Conservation (phyloP, 2,888 invertebrate species). For the Fragum fragum region DNA sequence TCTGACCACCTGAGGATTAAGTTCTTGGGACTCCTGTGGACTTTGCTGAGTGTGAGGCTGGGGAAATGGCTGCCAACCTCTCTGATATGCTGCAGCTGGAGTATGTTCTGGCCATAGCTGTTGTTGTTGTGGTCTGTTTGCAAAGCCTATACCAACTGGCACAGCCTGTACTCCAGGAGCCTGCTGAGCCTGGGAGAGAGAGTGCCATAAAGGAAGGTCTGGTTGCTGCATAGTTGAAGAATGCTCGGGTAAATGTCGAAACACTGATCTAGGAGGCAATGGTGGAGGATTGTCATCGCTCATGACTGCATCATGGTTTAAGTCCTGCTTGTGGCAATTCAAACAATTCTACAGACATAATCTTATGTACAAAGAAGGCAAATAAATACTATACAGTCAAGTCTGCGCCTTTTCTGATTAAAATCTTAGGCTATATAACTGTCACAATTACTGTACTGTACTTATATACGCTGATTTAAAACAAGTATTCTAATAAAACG, state of each 20-base stretch:
- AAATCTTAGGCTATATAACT: no score
- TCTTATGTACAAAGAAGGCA: background rate
- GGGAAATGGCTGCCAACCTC: slow-evolving; percentile 64
- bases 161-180: slow-evolving; percentile 54
- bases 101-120: slow-evolving; percentile 50
- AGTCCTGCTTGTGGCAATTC: background rate
- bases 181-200: slow-evolving; percentile 52
- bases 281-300: slow-evolving; percentile 62
- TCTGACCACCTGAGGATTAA: slow-evolving; percentile 52
- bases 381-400: no score
- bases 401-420: no score
- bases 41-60: slow-evolving; percentile 63
- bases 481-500: no score
- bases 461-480: no score
- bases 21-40: slow-evolving; percentile 61
- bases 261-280: slow-evolving; percentile 50
- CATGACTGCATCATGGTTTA: slow-evolving; percentile 37
- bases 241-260: slow-evolving; percentile 58
- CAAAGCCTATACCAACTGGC: slow-evolving; percentile 58
- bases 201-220: slow-evolving; percentile 57
- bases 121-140: slow-evolving; percentile 49
- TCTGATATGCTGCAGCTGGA: slow-evolving; percentile 42
- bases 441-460: no score
- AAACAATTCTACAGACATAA: background rate
- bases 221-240: slow-evolving; percentile 48